These are phyloP conservation scores for Lysiphlebus fabarum DNA, from an alignment of 1,140 invertebrate genomes.

Conservation along the genomic window DNA sequence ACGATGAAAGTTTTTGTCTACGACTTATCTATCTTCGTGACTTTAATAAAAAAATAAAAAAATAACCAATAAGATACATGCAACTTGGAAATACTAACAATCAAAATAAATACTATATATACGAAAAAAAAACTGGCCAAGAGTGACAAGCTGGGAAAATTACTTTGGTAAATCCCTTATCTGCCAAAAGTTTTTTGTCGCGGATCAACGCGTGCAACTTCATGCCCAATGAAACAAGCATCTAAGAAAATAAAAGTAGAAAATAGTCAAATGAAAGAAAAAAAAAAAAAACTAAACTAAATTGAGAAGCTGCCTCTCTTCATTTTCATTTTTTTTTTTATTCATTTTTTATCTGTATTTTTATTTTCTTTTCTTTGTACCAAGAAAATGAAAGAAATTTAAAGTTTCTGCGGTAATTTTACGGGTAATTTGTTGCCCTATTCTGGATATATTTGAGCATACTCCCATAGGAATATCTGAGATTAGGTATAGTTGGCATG, in stretches of 20 bases:
- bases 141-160: constrained; percentile 21
- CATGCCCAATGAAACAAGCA: constrained; percentile 30
- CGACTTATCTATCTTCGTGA: constrained; percentile 7
- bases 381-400: constrained; percentile 26
- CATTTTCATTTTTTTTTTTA: not conserved
- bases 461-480: constrained; percentile 22
- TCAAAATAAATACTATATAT: constrained; percentile 11
- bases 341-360: constrained; percentile 8
- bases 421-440: constrained; percentile 29
- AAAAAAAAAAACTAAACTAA: not conserved
- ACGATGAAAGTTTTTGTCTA: constrained; percentile 8
- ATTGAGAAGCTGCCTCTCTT: constrained; percentile 11
- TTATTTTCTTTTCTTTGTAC: constrained; percentile 21
- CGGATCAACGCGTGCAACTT: constrained; percentile 29
- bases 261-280: not conserved
- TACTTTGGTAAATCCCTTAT: constrained; percentile 21
- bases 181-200: constrained; percentile 21
- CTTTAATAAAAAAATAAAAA: not conserved
- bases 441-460: constrained; percentile 13
- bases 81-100: constrained; percentile 3
- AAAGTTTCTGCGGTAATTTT: constrained; percentile 32
- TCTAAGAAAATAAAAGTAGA: not conserved
- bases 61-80: not conserved
- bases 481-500: not conserved
- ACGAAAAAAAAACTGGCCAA: constrained; percentile 1